Evolutionary conservation across 2,113 vertebrate species (phyloP), one percentile per base, ranked within the genome.

Genomic region (Riparia riparia): DNA sequence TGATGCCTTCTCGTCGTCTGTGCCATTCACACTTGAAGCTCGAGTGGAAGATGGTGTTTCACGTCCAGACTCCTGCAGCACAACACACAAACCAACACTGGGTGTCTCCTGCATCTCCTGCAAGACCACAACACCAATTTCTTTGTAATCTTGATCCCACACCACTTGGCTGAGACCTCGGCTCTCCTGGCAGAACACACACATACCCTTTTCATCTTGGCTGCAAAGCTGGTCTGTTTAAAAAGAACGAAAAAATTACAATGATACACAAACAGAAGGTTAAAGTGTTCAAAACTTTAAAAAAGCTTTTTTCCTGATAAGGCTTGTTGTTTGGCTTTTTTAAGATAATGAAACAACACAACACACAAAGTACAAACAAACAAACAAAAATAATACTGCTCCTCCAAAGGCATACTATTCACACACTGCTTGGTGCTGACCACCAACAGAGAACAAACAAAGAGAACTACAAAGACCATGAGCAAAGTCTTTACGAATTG

Each of bases 11-110:
- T 99, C 99, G 28, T 99, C 99, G 0, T 99, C 99, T 0, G 99
- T 99, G 45, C 99, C 99, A 0, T 99, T 99, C 58, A 99, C 97
- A n/a, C 99, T 99, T 68, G 99, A 99, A 1, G 99, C 98, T 98
- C 99, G 98, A 85, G 98, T 98, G 61, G 98, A 97, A 71, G 98
- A 98, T 3, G 98, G 98, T 14, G 98, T 99, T 91, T 99, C 99
- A 34, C 98, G 97, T 70, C 98, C 98, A 42, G 98, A 98, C 94
- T 99, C 99, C 98, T 98, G 97, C 57, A 89, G 79, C 63, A 89
- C 76, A 96, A 91, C 76, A 82, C 65, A 93, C 54, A 95, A 69
- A 76, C 28, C 9, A 82, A 73, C 54, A 32, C 44, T 31, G 64
- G 24, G 45, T 47, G 25, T 82, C 65, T 70, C 70, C 82, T 56